phyloP scores from a whole-genome alignment of 2,797 vertebrate genomes.

The Onychomys torridus region DNA sequence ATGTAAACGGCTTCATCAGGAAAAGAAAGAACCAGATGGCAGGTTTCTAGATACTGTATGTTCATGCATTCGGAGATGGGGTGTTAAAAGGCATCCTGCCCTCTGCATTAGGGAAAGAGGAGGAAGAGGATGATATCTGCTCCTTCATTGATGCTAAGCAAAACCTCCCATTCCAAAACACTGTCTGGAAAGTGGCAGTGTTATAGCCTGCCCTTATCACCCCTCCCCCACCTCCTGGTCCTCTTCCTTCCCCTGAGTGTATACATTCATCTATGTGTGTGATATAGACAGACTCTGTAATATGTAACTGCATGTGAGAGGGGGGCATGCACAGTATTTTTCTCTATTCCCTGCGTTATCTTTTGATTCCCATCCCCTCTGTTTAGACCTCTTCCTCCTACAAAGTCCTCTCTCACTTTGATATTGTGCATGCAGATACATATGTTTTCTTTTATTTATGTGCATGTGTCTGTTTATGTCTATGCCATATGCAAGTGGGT shows the following conservation, averaged over 20 bases:
- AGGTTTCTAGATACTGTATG: slow-evolving; percentile 76
- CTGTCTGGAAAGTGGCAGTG: neutral
- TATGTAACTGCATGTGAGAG: neutral
- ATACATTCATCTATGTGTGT: neutral
- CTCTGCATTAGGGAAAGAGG: slow-evolving; percentile 61
- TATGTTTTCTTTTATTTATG: neutral
- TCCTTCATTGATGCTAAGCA: neutral
- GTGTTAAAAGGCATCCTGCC: slow-evolving; percentile 67
- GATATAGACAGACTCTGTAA: neutral
- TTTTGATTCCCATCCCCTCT: neutral
- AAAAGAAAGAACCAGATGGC: slow-evolving; percentile 80
- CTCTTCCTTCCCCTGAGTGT: neutral
- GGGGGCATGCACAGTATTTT: neutral
- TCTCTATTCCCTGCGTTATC: neutral
- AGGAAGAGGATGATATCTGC: neutral
- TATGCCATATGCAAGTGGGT: neutral
- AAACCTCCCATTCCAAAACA: neutral
- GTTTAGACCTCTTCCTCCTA: neutral
- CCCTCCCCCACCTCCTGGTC: too few relatives aligned
- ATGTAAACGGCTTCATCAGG: slow-evolving; percentile 79
- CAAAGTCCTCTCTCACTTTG: too few relatives aligned
- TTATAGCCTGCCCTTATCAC: neutral
- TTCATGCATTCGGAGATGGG: slow-evolving; percentile 67
- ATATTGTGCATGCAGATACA: neutral
- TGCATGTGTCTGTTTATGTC: neutral